These are phyloP conservation scores for Circaetus gallicus DNA, from an alignment of 2,113 vertebrate species.

Conservation along the genomic window DNA sequence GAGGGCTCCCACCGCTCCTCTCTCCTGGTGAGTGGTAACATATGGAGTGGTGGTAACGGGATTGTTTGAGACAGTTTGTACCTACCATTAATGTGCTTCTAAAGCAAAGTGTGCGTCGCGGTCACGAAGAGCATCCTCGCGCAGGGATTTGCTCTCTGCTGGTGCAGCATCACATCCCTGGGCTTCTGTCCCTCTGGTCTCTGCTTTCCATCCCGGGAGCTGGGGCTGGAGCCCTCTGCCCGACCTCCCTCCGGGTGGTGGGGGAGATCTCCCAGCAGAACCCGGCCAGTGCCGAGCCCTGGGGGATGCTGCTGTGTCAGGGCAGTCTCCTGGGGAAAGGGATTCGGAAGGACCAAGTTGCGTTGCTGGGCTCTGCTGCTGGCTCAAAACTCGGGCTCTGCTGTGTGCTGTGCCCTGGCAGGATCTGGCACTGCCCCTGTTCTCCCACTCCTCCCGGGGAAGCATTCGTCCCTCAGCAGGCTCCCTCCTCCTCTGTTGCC, in stretches of 20 bases:
- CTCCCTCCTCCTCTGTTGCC: background rate
- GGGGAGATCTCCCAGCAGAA: background rate
- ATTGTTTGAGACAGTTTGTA: background rate
- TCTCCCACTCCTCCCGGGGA: background rate
- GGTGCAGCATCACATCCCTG: background rate
- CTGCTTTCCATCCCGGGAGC: background rate
- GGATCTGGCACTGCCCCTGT: background rate
- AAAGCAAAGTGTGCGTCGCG: accelerated
- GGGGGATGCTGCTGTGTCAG: background rate
- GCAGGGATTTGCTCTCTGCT: background rate
- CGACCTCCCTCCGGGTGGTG: accelerated
- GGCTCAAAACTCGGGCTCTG: background rate
- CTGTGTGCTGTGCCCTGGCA: background rate
- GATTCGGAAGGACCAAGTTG: accelerated
- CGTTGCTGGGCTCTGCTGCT: background rate
- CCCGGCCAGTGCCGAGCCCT: background rate
- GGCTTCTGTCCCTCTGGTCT: background rate
- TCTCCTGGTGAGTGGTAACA: background rate
- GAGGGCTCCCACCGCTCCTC: accelerated
- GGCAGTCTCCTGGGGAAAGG: background rate
- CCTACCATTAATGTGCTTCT: background rate
- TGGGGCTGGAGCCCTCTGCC: background rate
- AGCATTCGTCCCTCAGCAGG: background rate
- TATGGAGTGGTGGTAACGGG: accelerated
- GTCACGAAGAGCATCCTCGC: background rate